Percentiles rank a stretch among this genome's conserved stretches.
Conservation (phyloP, 1,140 invertebrate species). For the Idris sp. region DNA sequence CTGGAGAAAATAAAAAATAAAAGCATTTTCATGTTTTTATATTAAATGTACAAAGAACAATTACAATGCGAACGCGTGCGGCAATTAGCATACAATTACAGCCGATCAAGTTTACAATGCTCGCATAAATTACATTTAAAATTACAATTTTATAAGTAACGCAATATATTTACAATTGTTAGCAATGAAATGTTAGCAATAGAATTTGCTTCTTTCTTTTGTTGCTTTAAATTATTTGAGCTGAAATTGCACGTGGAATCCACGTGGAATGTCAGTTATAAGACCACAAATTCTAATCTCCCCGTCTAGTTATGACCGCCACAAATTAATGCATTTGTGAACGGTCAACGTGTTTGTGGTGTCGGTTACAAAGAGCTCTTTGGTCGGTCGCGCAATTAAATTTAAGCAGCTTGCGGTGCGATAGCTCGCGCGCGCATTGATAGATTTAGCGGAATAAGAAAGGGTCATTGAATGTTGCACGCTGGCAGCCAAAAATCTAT, state of each 20-base stretch:
- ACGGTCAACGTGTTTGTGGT: constrained; percentile 36
- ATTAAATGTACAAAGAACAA: constrained; percentile 15
- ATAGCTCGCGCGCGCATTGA: constrained; percentile 26
- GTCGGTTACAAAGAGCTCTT: constrained; percentile 58
- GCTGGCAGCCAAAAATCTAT: constrained; percentile 2
- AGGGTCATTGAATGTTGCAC: constrained; percentile 9
- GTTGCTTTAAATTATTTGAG: too few relatives aligned
- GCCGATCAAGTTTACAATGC: constrained; percentile 6
- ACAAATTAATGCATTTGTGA: constrained; percentile 59
- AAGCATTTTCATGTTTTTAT: constrained; percentile 7
- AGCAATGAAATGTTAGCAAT: too few relatives aligned
- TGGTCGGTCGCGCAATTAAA: constrained; percentile 59
- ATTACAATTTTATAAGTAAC: too few relatives aligned
- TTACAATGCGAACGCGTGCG: constrained; percentile 8
- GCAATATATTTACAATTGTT: too few relatives aligned
- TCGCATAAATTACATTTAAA: too few relatives aligned
- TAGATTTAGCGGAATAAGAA: constrained; percentile 37
- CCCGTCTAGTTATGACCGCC: constrained; percentile 32
- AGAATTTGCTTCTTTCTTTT: too few relatives aligned
- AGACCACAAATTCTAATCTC: constrained; percentile 17
- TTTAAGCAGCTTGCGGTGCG: constrained; percentile 44
- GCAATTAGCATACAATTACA: constrained; percentile 19
- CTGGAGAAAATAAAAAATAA: too few relatives aligned
- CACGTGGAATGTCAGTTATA: too few relatives aligned
- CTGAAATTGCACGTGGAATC: too few relatives aligned